Evolutionary conservation across 2,113 vertebrate species (phyloP), one percentile per base, ranked within the genome.

Genomic region (Saguinus imperator): DNA sequence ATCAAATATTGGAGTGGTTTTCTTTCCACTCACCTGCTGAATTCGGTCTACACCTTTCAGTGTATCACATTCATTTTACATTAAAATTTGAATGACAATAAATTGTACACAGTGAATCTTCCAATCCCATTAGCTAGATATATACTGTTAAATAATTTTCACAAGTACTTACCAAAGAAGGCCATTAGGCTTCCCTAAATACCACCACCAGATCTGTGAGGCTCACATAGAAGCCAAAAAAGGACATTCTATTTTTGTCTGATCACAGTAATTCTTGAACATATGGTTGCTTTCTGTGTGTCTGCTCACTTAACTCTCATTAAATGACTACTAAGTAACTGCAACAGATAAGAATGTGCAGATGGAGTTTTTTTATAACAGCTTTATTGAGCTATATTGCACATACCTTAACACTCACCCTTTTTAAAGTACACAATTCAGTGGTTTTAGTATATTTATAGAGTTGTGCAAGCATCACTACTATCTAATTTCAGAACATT

Each of bases 31-130:
- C 10, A 89, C 14, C 20, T 48, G 55, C 0, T 50, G 40, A 77
- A 57, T 61, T 89, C 58, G 50, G 70, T 72, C 61, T 87, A 25
- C 3, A 66, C 10, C 40, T 90, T 86, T 85, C 35, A 87, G 29
- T 61, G 29, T 79, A 73, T 73, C 45, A 61, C 16, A 81, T 58
- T 89, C 9, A 84, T 27, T 92, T 21, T 94, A 61, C 76, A 76
- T 58, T 35, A 94, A 40, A 94, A 92, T 35, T 76, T 81, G 45
- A 93, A 94, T 91, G 40, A 97, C 8, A 92, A 92, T 92, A n/a
- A 81, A 92, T 23, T 37, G 16, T 88, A 87, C 18, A 50, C 27
- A 50, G 11, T 52, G 40, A 43, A 66, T 16, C 72, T 91, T 80
- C 72, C 57, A 61, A 68, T 37, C 50, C 37, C 21, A 1, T 70